phyloP scores from a whole-genome alignment of 2,888 invertebrate genomes.

The Hedya salicella region DNA sequence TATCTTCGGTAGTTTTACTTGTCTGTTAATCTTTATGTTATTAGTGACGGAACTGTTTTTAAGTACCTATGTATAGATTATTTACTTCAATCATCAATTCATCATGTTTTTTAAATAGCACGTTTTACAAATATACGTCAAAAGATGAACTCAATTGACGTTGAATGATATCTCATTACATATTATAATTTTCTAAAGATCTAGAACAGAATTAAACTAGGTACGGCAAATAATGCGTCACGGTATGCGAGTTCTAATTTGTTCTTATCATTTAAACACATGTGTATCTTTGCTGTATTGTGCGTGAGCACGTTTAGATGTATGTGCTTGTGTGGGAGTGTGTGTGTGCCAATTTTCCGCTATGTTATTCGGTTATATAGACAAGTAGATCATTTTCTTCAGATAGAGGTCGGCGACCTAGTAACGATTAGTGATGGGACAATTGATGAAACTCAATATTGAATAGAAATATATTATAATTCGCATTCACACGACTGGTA shows the following conservation, averaged over 20 bases:
- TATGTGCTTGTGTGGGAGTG: constrained; percentile 2
- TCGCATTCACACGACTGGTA: neutral
- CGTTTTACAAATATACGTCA: too few species aligned
- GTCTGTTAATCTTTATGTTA: too few species aligned
- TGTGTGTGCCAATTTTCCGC: constrained; percentile 40
- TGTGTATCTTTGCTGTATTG: neutral
- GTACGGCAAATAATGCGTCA: constrained; percentile 29
- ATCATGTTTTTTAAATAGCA: too few species aligned
- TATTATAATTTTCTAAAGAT: neutral
- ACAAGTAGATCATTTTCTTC: constrained; percentile 37
- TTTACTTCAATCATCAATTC: too few species aligned
- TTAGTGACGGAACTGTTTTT: too few species aligned
- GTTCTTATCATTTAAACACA: constrained; percentile 29
- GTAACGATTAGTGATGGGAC: constrained; percentile 28
- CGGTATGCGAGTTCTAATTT: constrained; percentile 23
- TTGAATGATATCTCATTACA: neutral
- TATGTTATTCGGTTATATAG: constrained; percentile 35
- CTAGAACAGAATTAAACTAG: constrained; percentile 26
- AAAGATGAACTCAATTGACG: too few species aligned
- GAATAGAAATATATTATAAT: neutral
- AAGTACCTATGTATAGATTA: too few species aligned
- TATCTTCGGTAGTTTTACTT: too few species aligned
- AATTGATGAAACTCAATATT: neutral
- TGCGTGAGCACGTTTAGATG: neutral
- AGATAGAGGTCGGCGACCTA: constrained; percentile 26